phyloP scores from a whole-genome alignment of 2,888 invertebrate genomes.

The Acleris laterana region DNA sequence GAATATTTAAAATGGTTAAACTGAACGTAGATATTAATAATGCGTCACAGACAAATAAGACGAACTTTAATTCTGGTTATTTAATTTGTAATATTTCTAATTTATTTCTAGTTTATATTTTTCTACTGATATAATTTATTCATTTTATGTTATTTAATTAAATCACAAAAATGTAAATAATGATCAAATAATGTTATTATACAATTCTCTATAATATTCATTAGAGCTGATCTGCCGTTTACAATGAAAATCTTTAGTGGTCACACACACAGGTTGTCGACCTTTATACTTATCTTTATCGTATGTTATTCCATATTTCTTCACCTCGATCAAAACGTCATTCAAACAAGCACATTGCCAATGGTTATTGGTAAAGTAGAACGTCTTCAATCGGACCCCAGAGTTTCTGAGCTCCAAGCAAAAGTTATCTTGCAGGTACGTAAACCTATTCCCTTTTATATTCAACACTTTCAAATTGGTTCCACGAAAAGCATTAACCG shows the following conservation, averaged over 20 bases:
- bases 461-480: constrained; percentile 64
- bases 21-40: too few relatives aligned
- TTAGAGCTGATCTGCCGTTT: constrained; percentile 59
- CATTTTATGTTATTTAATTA: too few relatives aligned
- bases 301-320: constrained; percentile 56
- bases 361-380: constrained; percentile 70
- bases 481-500: constrained; percentile 62
- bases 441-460: constrained; percentile 63
- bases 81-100: too few relatives aligned
- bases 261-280: constrained; percentile 62
- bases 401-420: constrained; percentile 64
- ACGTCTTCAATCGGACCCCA: constrained; percentile 59
- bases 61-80: too few relatives aligned
- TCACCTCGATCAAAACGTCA: constrained; percentile 64
- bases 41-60: too few relatives aligned
- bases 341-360: constrained; percentile 73
- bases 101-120: too few relatives aligned
- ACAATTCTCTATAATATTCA: constrained; percentile 46
- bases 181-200: constrained; percentile 14
- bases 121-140: too few relatives aligned
- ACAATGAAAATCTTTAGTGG: constrained; percentile 56
- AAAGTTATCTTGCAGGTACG: constrained; percentile 69
- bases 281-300: constrained; percentile 61
- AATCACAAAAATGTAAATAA: background rate
- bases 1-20: too few relatives aligned